These are phyloP conservation scores for Myiopsitta monachus DNA, from an alignment of 2,113 vertebrate genomes.

Conservation along the genomic window DNA sequence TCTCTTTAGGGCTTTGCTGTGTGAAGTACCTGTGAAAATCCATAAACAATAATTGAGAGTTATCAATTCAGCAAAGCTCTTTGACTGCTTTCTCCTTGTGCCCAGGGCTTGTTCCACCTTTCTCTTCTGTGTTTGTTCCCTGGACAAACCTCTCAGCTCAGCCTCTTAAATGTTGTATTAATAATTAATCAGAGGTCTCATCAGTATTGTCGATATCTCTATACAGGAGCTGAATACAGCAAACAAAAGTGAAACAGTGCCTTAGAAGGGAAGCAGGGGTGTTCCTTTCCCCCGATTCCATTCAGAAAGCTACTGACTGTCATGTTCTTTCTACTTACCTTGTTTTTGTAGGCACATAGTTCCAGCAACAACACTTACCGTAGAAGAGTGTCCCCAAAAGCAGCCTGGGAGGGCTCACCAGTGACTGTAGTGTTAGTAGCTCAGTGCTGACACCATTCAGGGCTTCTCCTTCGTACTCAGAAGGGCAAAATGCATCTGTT, in stretches of 20 bases:
- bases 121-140: background rate
- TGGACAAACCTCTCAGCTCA: background rate
- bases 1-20: background rate
- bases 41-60: background rate
- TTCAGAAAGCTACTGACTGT: background rate
- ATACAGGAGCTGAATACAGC: background rate
- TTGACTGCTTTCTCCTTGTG: background rate
- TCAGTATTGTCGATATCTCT: background rate
- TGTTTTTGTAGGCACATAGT: background rate
- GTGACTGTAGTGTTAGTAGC: background rate
- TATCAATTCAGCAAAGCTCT: background rate
- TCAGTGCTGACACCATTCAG: background rate
- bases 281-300: background rate
- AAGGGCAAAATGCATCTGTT: background rate
- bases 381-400: background rate
- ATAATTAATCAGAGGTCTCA: background rate
- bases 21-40: background rate
- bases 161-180: background rate
- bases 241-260: background rate
- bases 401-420: background rate
- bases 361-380: background rate
- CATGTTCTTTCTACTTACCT: background rate
- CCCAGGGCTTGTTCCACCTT: background rate
- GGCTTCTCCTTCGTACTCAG: background rate
- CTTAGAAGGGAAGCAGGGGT: background rate